Conservation (phyloP, 2,113 vertebrate genomes). For the Camelus bactrianus region DNA sequence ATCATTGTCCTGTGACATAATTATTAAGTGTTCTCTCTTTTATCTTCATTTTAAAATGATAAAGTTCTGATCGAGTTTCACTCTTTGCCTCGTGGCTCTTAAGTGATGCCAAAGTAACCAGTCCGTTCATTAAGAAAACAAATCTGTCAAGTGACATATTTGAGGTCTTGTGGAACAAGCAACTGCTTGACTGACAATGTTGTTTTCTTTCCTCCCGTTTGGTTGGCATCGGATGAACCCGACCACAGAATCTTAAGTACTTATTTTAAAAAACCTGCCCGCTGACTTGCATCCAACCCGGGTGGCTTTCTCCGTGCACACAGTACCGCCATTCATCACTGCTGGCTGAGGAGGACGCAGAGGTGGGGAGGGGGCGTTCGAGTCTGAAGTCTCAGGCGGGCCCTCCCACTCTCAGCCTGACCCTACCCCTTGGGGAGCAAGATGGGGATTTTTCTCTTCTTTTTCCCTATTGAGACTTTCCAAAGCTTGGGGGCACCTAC, state of each 20-base stretch:
- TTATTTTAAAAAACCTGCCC: slow-evolving; percentile 69
- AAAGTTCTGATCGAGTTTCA: slow-evolving; percentile 68
- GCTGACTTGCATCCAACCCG: background rate
- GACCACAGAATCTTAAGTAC: slow-evolving; percentile 69
- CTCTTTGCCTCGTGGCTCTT: slow-evolving; percentile 23
- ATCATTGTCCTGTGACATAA: slow-evolving; percentile 50
- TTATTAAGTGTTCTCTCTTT: slow-evolving; percentile 73
- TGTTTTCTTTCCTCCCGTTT: slow-evolving; percentile 73
- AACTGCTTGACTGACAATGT: slow-evolving; percentile 63
- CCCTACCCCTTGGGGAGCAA: background rate
- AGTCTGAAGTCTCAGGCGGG: background rate
- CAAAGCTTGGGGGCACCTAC: background rate
- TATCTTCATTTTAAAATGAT: slow-evolving; percentile 70
- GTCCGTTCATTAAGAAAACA: slow-evolving; percentile 68
- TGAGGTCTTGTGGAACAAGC: slow-evolving; percentile 59
- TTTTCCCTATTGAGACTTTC: background rate
- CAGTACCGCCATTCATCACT: slow-evolving; percentile 71
- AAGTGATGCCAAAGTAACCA: slow-evolving; percentile 78
- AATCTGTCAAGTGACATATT: slow-evolving; percentile 27
- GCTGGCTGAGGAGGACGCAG: background rate
- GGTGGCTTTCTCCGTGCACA: background rate
- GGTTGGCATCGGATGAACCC: slow-evolving; percentile 60
- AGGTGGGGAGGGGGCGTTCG: background rate
- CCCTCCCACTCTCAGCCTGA: background rate
- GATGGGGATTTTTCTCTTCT: background rate